Evolutionary conservation across 2,797 vertebrate species (phyloP).

Genomic region (Pachyuromys duprasi): DNA sequence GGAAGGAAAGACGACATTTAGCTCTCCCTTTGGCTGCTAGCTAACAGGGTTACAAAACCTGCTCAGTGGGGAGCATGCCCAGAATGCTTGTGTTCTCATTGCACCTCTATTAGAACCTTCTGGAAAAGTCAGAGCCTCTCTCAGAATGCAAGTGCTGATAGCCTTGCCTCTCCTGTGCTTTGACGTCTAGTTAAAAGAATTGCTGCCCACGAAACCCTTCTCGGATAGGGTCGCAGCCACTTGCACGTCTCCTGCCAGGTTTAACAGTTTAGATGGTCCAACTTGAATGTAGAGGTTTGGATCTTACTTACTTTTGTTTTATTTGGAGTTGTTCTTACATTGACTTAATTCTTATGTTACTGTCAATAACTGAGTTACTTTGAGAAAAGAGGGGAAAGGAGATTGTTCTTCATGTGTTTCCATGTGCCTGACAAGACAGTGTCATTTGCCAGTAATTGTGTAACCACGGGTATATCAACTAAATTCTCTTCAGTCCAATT

Average conservation of each 20-base stretch:
- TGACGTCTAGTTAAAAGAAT: not conserved
- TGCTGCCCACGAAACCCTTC: not conserved
- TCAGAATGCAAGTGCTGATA: not conserved
- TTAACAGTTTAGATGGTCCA: not conserved
- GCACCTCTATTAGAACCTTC: constrained; percentile 27
- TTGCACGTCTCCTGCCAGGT: not conserved
- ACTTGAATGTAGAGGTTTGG: not conserved
- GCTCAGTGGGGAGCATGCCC: not conserved
- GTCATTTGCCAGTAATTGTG: not conserved
- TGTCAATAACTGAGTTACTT: constrained; percentile 7
- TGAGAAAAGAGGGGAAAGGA: not conserved
- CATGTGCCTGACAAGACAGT: not conserved
- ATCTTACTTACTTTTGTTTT: constrained; percentile 34
- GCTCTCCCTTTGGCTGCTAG: not conserved
- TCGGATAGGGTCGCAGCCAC: not conserved
- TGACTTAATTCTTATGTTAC: constrained; percentile 14
- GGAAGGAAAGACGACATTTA: constrained; percentile 34
- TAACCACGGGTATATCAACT: not conserved
- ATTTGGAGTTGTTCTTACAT: not conserved
- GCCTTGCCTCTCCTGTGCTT: not conserved
- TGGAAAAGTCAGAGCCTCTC: not conserved
- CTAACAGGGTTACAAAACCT: not conserved
- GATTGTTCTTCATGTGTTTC: constrained; percentile 38
- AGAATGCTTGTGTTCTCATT: not conserved
- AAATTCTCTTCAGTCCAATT: constrained; percentile 8